Evolutionary conservation across 2,113 vertebrate genomes (phyloP), one percentile per base, ranked within the genome.

Genomic region (Hemichromis elongatus): DNA sequence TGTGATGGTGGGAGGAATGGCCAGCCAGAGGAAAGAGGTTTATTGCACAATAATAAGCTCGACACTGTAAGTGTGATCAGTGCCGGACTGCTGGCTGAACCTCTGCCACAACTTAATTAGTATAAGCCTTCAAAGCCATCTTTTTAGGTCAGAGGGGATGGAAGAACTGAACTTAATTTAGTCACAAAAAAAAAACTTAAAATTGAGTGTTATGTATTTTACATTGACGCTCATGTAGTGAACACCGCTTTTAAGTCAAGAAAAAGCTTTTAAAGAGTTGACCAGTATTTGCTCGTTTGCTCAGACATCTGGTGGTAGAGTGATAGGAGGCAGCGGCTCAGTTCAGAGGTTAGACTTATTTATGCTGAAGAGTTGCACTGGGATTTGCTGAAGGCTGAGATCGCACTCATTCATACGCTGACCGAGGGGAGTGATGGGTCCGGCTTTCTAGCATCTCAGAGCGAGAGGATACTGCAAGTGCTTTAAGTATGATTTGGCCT

Each of bases 281-380:
- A 55, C 21, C 50, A 30, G 16, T 79, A 79, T 80, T 79, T 81
- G 24, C 9, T 83, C 50, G 73, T 83, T 42, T 88, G 33, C 79
- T 86, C 59, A 66, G 53, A 82, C 14, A 35, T 92, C 83, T 90
- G 85, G 77, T 40, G 11, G 30, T 18, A 5, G 9, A 52, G 50
- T 42, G 87, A 92, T 77, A 86, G 77, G 70, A 83, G 59, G 83
- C 85, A 90, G 88, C 80, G 82, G 84, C 59, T 82, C 24, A 75
- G 66, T 89, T 89, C 81, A 87, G 21, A 90, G 87, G 82, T 81
- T 68, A 66, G 54, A 83, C 79, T 84, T 92, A 88, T 90, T 88
- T 89, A 88, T 92, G 82, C 86, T 85, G 61, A 89, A 70, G 61
- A 77, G 42, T 45, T 77, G 80, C 82, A 52, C 75, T 77, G 84